Percentiles rank a stretch among this genome's conserved stretches.
Conservation (phyloP, 2,888 invertebrate species). For the Polylopha cassiicola region DNA sequence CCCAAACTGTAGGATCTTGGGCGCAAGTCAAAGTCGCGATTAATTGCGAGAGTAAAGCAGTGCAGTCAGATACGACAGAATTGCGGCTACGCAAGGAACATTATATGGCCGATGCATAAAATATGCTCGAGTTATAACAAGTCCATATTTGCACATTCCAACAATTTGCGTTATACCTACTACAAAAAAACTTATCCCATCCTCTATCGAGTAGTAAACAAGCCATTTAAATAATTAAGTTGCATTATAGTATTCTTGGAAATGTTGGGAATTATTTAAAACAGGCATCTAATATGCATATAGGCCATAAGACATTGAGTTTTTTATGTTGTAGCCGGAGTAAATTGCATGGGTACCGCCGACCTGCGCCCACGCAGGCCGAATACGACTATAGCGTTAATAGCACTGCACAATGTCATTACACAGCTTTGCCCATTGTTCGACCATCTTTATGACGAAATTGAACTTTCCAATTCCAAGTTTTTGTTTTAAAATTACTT, state of each 20-base stretch:
- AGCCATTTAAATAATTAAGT: slow-evolving; percentile 14
- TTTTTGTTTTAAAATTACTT: slow-evolving; percentile 14
- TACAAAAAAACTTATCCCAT: slow-evolving; percentile 10
- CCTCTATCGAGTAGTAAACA: slow-evolving; percentile 17
- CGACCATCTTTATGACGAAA: slow-evolving; percentile 21
- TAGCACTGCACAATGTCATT: slow-evolving; percentile 9
- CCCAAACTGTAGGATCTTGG: too few relatives aligned
- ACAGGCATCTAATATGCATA: slow-evolving; percentile 18
- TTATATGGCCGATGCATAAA: too few relatives aligned
- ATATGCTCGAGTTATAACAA: too few relatives aligned
- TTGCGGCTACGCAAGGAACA: too few relatives aligned
- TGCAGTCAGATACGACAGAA: too few relatives aligned
- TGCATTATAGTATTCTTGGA: slow-evolving; percentile 12
- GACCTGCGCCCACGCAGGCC: slow-evolving; percentile 20
- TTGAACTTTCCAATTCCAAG: slow-evolving; percentile 9
- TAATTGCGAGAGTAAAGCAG: too few relatives aligned
- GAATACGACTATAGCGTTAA: slow-evolving; percentile 16
- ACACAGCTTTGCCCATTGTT: slow-evolving; percentile 17
- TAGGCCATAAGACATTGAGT: slow-evolving; percentile 40
- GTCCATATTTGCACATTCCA: slow-evolving; percentile 1
- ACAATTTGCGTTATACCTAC: slow-evolving; percentile 11
- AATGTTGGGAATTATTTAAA: slow-evolving; percentile 18
- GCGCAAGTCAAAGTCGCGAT: too few relatives aligned
- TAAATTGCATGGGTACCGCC: slow-evolving; percentile 42
- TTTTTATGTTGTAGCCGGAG: slow-evolving; percentile 38